Conservation (phyloP, 2,113 vertebrate genomes). For the Sorex araneus region DNA sequence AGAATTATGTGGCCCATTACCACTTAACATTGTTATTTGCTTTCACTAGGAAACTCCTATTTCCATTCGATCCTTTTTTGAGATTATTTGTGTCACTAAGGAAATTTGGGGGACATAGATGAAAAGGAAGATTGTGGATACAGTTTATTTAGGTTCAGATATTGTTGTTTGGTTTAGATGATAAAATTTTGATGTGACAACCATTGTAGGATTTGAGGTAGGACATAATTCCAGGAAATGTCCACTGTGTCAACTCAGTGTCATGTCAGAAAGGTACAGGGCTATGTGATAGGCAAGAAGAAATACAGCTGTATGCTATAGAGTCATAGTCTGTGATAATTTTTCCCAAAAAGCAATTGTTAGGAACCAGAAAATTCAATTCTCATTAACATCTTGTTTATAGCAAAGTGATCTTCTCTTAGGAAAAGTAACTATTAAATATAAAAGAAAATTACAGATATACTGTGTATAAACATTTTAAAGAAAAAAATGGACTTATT, state of each 20-base stretch:
- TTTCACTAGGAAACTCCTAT: background rate
- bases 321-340: background rate
- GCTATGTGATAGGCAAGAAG: background rate
- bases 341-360: constrained; percentile 36
- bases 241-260: too few species aligned
- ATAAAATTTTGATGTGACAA: background rate
- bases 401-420: constrained; percentile 53
- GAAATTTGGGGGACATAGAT: background rate
- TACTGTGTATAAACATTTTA: constrained; percentile 55
- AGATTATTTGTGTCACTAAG: background rate
- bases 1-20: background rate
- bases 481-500: constrained; percentile 52
- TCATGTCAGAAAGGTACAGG: too few species aligned
- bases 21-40: background rate
- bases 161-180: background rate
- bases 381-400: constrained; percentile 30
- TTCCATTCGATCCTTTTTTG: background rate
- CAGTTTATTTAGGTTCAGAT: background rate
- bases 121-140: background rate
- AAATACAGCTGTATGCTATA: background rate
- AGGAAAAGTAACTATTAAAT: constrained; percentile 56
- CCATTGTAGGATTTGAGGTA: too few species aligned
- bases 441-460: constrained; percentile 48
- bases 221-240: background rate
- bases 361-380: background rate